phyloP scores from a whole-genome alignment of 1,140 invertebrate genomes.

The Steinernema khuongi region DNA sequence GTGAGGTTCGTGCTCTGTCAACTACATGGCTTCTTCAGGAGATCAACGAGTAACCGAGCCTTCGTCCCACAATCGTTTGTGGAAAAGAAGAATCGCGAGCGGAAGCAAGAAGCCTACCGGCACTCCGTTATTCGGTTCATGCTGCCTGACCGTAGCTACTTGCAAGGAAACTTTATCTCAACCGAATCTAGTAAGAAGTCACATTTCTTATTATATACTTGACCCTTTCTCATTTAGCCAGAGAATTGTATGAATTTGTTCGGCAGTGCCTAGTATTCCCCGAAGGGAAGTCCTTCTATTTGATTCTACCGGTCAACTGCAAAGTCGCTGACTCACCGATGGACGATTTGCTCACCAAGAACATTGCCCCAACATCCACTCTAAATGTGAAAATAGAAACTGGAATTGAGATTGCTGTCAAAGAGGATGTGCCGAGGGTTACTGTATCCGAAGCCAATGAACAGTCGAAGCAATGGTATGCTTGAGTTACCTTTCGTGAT shows the following conservation, averaged over 20 bases:
- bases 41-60: background rate
- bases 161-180: background rate
- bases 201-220: background rate
- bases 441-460: background rate
- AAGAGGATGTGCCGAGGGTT: background rate
- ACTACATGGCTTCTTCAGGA: background rate
- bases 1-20: background rate
- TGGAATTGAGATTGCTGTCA: background rate
- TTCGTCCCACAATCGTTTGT: background rate
- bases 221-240: background rate
- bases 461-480: background rate
- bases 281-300: too few relatives aligned
- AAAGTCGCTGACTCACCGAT: too few relatives aligned
- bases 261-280: background rate
- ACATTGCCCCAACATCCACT: background rate
- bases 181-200: background rate
- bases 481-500: background rate
- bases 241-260: background rate
- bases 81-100: background rate
- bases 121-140: background rate
- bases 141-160: background rate
- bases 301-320: too few relatives aligned
- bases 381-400: background rate
- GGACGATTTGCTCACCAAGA: background rate
- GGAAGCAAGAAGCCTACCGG: background rate